These are phyloP conservation scores for Sycophila sp. DNA, from an alignment of 1,140 invertebrate genomes.

Conservation along the genomic window DNA sequence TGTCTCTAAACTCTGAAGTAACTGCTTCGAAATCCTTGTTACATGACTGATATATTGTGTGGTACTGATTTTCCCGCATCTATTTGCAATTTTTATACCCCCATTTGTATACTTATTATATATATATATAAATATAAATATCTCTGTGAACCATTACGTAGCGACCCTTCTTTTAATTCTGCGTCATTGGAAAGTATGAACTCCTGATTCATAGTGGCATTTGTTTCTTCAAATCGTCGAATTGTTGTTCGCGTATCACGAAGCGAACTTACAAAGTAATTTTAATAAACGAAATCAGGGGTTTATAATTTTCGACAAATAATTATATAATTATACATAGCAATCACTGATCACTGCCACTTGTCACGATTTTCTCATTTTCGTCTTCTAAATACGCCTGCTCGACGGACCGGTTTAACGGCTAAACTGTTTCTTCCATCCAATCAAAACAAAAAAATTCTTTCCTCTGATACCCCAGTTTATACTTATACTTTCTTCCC, in stretches of 20 bases:
- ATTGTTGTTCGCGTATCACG: too few relatives aligned
- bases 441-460: neutral
- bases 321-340: constrained; percentile 25
- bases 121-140: constrained; percentile 43
- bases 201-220: constrained; percentile 4
- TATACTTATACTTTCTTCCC: neutral
- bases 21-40: neutral
- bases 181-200: constrained; percentile 17
- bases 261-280: neutral
- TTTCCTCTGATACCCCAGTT: neutral
- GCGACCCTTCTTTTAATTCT: constrained; percentile 50
- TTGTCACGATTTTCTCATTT: constrained; percentile 43
- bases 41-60: constrained; percentile 49
- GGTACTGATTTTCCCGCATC: constrained; percentile 56
- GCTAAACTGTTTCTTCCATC: constrained; percentile 4
- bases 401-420: neutral
- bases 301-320: constrained; percentile 33
- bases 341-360: constrained; percentile 49
- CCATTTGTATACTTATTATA: constrained; percentile 9
- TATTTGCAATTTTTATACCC: constrained; percentile 31
- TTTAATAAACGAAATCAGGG: neutral
- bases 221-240: neutral
- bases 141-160: constrained; percentile 66
- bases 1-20: neutral
- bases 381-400: constrained; percentile 8